Conservation (phyloP, 2,888 invertebrate species). For the Fragum sueziense region DNA sequence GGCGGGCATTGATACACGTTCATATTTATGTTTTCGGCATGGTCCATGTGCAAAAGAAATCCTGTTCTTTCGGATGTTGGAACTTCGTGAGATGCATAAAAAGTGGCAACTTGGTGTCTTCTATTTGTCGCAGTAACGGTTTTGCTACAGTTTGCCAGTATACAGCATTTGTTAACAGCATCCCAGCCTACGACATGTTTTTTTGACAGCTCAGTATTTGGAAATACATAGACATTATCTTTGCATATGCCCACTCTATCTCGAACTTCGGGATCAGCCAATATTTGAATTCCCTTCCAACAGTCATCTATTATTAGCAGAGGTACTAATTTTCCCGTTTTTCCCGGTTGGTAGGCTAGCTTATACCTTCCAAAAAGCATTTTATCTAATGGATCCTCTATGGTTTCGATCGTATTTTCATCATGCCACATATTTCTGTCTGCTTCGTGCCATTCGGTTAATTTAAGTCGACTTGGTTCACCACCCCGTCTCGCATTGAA, state of each 20-base stretch:
- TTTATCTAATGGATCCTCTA: constrained; percentile 14
- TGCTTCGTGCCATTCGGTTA: constrained; percentile 4
- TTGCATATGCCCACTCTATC: not conserved
- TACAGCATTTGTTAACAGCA: constrained; percentile 17
- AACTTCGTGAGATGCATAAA: constrained; percentile 6
- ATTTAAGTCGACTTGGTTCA: constrained; percentile 1
- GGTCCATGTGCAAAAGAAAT: constrained; percentile 15
- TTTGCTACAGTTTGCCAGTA: not conserved
- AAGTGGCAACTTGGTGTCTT: constrained; percentile 13
- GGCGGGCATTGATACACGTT: constrained; percentile 17
- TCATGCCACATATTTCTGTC: not conserved
- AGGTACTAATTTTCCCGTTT: constrained; percentile 13
- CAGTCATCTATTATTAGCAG: constrained; percentile 10
- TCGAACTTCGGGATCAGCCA: constrained; percentile 10
- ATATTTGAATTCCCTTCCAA: not conserved
- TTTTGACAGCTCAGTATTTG: not conserved
- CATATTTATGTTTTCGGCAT: not conserved
- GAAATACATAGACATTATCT: constrained; percentile 14
- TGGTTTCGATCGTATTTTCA: not conserved
- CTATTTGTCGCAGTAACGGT: not conserved
- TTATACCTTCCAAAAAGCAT: constrained; percentile 3
- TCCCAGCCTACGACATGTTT: constrained; percentile 8
- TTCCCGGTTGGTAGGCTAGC: constrained; percentile 13
- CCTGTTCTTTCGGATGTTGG: not conserved
- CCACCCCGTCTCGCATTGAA: constrained; percentile 13